These are phyloP conservation scores for Drosophila quinaria DNA, from an alignment of 2,888 invertebrate species.

Conservation along the genomic window DNA sequence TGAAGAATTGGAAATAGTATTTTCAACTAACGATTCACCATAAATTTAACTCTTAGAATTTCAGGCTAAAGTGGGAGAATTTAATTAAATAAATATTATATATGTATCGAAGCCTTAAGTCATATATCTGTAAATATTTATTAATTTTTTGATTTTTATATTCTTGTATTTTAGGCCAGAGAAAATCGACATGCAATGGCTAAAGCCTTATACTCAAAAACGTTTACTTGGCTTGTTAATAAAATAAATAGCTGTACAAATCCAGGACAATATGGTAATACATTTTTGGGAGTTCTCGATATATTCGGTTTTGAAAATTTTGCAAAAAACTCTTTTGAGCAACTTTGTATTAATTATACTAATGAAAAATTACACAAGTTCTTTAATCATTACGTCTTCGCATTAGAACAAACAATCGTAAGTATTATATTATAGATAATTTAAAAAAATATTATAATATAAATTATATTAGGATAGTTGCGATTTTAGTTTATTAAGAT, in stretches of 20 bases:
- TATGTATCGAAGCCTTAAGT: too few species aligned
- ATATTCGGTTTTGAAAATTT: constrained; percentile 98
- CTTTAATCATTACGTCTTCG: constrained; percentile 98
- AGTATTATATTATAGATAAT: constrained; percentile 86
- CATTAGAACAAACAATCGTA: constrained; percentile 96
- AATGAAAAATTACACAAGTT: constrained; percentile 98
- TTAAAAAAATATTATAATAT: not conserved
- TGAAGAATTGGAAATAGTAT: too few species aligned
- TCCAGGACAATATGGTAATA: constrained; percentile 92
- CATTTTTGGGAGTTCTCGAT: constrained; percentile 95
- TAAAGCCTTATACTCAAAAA: constrained; percentile 94
- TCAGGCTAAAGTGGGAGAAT: too few species aligned
- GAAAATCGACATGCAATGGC: constrained; percentile 98
- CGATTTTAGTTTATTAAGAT: not conserved
- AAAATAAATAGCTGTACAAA: constrained; percentile 97
- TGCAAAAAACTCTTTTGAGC: constrained; percentile 95
- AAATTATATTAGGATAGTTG: not conserved
- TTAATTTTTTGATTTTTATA: not conserved
- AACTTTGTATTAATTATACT: constrained; percentile 97
- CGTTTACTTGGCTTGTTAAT: constrained; percentile 96
- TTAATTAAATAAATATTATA: too few species aligned
- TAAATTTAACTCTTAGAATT: too few species aligned
- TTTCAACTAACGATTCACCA: too few species aligned
- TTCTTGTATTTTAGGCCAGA: constrained; percentile 88
- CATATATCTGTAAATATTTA: too few species aligned